Evolutionary conservation across 2,888 invertebrate genomes (phyloP).

Genomic region (Slavum lentiscoides): DNA sequence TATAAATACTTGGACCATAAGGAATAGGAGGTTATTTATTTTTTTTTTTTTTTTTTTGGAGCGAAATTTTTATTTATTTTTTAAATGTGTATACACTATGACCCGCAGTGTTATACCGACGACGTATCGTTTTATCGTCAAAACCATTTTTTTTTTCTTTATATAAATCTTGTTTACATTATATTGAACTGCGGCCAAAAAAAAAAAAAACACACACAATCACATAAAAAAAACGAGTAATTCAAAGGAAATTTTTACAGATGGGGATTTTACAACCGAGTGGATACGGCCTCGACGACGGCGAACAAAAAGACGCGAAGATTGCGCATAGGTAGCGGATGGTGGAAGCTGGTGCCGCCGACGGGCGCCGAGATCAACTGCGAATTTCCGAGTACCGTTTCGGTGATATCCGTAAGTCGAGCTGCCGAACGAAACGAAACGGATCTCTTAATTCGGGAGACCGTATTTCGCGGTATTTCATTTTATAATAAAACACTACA

Average conservation of each 20-base stretch:
- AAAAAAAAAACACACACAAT: not conserved
- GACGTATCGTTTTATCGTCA: slow-evolving; percentile 24
- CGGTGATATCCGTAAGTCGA: slow-evolving; percentile 57
- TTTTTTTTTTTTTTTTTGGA: not conserved
- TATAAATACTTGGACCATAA: slow-evolving; percentile 11
- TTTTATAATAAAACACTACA: too few relatives aligned
- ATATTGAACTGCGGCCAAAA: slow-evolving; percentile 7
- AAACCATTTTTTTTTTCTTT: slow-evolving; percentile 20
- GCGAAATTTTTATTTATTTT: not conserved
- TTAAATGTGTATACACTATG: not conserved
- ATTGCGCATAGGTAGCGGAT: slow-evolving; percentile 57
- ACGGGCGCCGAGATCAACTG: slow-evolving; percentile 57
- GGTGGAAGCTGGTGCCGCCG: slow-evolving; percentile 56
- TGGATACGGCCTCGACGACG: slow-evolving; percentile 19
- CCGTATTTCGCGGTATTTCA: too few relatives aligned
- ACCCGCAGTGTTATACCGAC: not conserved
- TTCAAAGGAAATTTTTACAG: slow-evolving; percentile 23
- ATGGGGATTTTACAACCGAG: slow-evolving; percentile 50
- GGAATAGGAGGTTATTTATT: not conserved
- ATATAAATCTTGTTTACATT: slow-evolving; percentile 26
- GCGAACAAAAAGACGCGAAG: slow-evolving; percentile 55
- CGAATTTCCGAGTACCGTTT: slow-evolving; percentile 57
- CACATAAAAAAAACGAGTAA: slow-evolving; percentile 1
- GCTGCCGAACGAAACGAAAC: not conserved
- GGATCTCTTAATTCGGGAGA: too few relatives aligned